phyloP scores from a whole-genome alignment of 2,113 vertebrate genomes.

The Odontophorus gujanensis region DNA sequence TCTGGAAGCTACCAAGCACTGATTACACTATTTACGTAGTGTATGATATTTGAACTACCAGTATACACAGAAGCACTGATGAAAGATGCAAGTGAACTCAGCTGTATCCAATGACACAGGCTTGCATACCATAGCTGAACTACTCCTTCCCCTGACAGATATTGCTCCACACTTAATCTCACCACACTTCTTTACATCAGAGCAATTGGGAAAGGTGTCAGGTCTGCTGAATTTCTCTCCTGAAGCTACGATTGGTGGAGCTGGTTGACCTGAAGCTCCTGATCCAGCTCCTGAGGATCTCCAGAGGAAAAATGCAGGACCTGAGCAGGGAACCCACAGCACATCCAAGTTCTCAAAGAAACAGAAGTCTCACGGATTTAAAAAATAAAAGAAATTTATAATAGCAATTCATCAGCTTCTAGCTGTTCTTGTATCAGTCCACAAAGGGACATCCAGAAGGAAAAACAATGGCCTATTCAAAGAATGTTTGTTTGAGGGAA shows the following conservation, averaged over 20 bases:
- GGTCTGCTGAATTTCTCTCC: not conserved
- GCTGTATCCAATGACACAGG: accelerated
- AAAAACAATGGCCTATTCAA: conserved; percentile 65
- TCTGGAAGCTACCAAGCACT: not conserved
- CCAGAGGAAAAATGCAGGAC: not conserved
- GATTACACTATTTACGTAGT: accelerated
- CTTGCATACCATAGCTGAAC: not conserved
- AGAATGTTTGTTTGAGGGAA: conserved; percentile 29
- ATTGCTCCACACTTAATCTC: not conserved
- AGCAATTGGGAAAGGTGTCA: not conserved
- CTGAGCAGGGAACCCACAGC: not conserved
- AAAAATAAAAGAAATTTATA: not conserved
- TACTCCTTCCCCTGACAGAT: not conserved
- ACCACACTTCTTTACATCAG: not conserved
- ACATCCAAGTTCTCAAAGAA: not conserved
- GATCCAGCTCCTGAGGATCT: not conserved
- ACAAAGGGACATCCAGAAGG: conserved; percentile 46
- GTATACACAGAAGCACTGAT: not conserved
- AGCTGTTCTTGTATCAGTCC: conserved; percentile 55
- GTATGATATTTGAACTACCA: not conserved
- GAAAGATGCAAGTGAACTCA: not conserved
- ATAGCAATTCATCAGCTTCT: conserved; percentile 24
- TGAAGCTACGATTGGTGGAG: not conserved
- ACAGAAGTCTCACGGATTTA: not conserved
- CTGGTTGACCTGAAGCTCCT: not conserved